Evolutionary conservation across 2,888 invertebrate species (phyloP).

Genomic region (Bombylius discolor): DNA sequence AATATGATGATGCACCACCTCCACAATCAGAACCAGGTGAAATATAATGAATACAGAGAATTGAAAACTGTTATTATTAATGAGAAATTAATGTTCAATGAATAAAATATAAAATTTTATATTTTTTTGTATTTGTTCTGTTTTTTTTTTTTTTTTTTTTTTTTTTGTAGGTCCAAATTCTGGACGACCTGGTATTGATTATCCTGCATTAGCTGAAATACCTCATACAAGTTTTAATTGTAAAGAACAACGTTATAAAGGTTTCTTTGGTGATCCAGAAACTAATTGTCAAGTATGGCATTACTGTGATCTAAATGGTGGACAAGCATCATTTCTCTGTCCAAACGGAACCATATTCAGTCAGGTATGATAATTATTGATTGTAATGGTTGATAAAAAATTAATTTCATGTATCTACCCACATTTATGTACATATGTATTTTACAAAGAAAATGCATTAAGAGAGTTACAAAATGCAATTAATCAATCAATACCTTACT

Average conservation of each 20-base stretch:
- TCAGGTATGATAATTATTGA: conserved; percentile 37
- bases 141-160: conserved; percentile 25
- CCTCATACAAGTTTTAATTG: conserved; percentile 68
- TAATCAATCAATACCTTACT: no score
- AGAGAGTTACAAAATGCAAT: no score
- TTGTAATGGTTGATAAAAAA: no score
- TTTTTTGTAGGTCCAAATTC: conserved; percentile 35
- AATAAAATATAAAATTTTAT: no score
- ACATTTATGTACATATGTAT: no score
- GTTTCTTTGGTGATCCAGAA: conserved; percentile 80
- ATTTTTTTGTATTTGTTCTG: background rate
- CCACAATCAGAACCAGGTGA: background rate
- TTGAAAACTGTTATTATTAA: no score
- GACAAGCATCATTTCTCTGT: conserved; percentile 78
- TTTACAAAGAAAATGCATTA: no score
- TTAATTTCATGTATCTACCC: no score
- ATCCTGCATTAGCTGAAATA: conserved; percentile 61
- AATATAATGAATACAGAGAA: background rate
- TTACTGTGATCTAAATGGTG: conserved; percentile 81
- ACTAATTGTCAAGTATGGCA: conserved; percentile 87
- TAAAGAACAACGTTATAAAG: conserved; percentile 75
- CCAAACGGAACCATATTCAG: conserved; percentile 86
- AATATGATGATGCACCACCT: conserved; percentile 18
- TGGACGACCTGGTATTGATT: conserved; percentile 58
- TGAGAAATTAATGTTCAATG: no score